Conservation (phyloP, 2,888 invertebrate genomes). For the Himalopsyche tibetana region DNA sequence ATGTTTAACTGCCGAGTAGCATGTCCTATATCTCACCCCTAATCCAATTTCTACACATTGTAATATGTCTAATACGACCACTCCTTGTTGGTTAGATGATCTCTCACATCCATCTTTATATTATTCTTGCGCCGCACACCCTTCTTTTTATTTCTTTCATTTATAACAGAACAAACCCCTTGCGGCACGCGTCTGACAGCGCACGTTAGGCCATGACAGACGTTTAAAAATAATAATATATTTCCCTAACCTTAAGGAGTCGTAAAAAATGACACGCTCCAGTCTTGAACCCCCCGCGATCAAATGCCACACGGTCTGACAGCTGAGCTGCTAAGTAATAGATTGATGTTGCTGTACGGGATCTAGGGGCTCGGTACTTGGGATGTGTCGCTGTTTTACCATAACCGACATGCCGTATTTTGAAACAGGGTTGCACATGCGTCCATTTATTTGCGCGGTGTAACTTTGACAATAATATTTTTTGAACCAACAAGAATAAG, state of each 20-base stretch:
- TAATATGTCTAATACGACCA: neutral
- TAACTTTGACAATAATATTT: too few species aligned
- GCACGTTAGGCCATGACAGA: neutral
- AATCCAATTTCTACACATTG: neutral
- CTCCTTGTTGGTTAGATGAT: neutral
- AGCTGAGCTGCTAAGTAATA: constrained; percentile 47
- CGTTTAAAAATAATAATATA: constrained; percentile 15
- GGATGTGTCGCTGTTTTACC: too few species aligned
- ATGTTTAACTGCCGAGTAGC: too few species aligned
- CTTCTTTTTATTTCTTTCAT: neutral
- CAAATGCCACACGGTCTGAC: neutral
- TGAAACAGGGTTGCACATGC: too few species aligned
- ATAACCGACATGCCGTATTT: too few species aligned
- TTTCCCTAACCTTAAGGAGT: constrained; percentile 34
- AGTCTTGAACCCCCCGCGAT: neutral
- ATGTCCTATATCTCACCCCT: neutral
- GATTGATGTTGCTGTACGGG: neutral
- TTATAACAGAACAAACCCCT: constrained; percentile 16
- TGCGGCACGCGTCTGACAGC: constrained; percentile 7
- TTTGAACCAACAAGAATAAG: too few species aligned
- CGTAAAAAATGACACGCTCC: constrained; percentile 22
- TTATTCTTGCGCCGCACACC: neutral
- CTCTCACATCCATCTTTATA: neutral
- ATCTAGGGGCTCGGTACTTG: neutral
- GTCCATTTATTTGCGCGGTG: too few species aligned